phyloP scores from a whole-genome alignment of 1,140 invertebrate genomes.

The Araneus ventricosus region DNA sequence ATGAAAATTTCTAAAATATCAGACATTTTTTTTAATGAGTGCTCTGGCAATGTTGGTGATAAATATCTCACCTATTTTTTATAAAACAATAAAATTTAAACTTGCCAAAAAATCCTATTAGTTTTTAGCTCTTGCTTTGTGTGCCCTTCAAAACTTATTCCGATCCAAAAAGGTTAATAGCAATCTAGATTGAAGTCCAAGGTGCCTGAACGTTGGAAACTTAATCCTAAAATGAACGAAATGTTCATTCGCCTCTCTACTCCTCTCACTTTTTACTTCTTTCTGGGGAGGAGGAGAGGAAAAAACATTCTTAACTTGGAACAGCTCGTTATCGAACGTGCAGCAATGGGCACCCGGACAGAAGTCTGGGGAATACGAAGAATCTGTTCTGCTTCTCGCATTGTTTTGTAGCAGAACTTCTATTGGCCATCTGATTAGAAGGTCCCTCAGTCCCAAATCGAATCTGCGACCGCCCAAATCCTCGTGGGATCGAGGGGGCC shows the following conservation, averaged over 20 bases:
- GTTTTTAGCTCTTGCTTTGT: no score
- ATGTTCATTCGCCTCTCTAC: neutral
- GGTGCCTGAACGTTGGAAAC: no score
- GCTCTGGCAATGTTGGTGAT: no score
- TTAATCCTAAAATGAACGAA: no score
- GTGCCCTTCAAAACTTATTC: no score
- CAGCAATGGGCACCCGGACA: neutral
- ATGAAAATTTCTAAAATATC: no score
- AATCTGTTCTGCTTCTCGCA: conserved; percentile 56
- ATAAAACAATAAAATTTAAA: no score
- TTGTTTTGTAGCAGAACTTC: conserved; percentile 50
- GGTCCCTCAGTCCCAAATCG: conserved; percentile 61
- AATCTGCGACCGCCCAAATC: neutral
- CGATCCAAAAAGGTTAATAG: no score
- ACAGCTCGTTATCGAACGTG: conserved; percentile 33
- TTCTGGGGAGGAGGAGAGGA: neutral
- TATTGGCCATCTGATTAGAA: conserved; percentile 68
- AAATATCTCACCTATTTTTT: no score
- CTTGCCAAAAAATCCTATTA: no score
- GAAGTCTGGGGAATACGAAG: neutral
- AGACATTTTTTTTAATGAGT: no score
- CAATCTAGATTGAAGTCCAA: no score
- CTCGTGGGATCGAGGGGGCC: neutral
- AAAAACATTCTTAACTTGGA: neutral
- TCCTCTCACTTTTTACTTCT: neutral